Evolutionary conservation across 2,888 invertebrate genomes (phyloP).

Genomic region (Philhelius pedissequus): DNA sequence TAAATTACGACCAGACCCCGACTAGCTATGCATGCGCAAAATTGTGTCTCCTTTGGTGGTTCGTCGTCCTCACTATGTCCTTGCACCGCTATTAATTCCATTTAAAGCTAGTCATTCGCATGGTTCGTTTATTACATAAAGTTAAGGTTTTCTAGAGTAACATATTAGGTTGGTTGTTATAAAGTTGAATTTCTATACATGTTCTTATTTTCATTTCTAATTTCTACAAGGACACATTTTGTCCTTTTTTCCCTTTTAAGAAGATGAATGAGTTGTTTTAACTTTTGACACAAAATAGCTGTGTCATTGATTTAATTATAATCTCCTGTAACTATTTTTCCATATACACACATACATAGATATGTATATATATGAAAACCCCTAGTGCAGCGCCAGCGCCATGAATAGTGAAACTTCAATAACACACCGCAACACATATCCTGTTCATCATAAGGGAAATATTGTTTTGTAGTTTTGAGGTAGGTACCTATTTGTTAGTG

Average conservation of each 20-base stretch:
- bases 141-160: background rate
- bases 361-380: too few species aligned
- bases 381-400: background rate
- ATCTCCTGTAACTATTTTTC: slow-evolving; percentile 1
- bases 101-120: background rate
- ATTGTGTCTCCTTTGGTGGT: background rate
- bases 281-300: slow-evolving; percentile 2
- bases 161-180: background rate
- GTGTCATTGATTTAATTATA: slow-evolving; percentile 34
- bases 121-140: slow-evolving; percentile 2
- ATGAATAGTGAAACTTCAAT: background rate
- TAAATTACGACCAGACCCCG: slow-evolving; percentile 32
- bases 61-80: background rate
- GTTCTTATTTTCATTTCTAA: slow-evolving; percentile 3
- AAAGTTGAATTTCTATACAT: slow-evolving; percentile 10
- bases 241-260: background rate
- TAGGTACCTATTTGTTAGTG: background rate
- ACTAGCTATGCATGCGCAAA: slow-evolving; percentile 12
- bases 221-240: background rate
- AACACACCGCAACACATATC: background rate
- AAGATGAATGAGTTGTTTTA: background rate
- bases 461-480: too few species aligned
- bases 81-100: background rate
- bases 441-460: background rate
- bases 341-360: background rate